These are phyloP conservation scores for Eumerus sabulonum DNA, from an alignment of 2,888 invertebrate species.

Conservation along the genomic window DNA sequence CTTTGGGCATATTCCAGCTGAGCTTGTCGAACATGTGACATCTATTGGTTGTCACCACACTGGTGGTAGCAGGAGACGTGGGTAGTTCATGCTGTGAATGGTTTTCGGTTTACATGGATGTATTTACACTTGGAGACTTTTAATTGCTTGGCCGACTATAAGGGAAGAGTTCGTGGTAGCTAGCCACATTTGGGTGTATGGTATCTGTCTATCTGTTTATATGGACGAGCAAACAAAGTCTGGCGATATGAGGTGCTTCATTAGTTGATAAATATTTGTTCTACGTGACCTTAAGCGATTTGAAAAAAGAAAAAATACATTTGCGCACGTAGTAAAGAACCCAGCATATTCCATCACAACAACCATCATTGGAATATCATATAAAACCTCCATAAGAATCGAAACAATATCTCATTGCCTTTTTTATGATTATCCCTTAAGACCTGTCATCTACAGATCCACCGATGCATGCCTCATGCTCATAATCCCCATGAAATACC, in stretches of 20 bases:
- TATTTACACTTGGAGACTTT: conserved; percentile 32
- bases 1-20: not conserved
- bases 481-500: conserved; percentile 48
- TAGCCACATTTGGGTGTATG: too few species aligned
- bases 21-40: too few species aligned
- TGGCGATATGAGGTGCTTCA: not conserved
- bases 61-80: too few species aligned
- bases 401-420: not conserved
- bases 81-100: too few species aligned
- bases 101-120: conserved; percentile 1
- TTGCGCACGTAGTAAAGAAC: too few species aligned
- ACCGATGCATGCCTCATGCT: conserved; percentile 7
- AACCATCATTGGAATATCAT: too few species aligned
- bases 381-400: not conserved
- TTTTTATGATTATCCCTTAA: conserved; percentile 1
- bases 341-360: too few species aligned
- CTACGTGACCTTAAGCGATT: too few species aligned
- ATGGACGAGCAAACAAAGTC: conserved; percentile 25
- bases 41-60: too few species aligned
- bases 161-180: not conserved
- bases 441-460: too few species aligned
- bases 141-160: conserved; percentile 26
- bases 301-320: too few species aligned
- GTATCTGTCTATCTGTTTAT: conserved; percentile 1
- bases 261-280: too few species aligned